Conservation (phyloP, 2,113 vertebrate species). For the Leucoraja erinaceus region DNA sequence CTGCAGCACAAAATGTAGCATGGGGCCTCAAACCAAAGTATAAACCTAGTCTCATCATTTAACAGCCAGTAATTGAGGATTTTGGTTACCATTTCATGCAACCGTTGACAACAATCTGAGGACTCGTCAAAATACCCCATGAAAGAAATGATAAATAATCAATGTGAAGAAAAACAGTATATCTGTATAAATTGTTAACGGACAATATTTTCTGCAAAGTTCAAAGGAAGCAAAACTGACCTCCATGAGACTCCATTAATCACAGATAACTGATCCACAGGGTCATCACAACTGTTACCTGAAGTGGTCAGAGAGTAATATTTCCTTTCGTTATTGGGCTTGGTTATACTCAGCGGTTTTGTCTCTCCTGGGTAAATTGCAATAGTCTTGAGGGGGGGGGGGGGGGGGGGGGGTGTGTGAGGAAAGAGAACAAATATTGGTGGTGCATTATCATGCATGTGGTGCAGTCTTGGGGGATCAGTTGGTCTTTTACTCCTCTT, state of each 20-base stretch:
- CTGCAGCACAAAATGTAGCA: neutral
- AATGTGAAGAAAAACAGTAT: neutral
- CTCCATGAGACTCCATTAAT: neutral
- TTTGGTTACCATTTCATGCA: neutral
- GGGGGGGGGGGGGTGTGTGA: neutral
- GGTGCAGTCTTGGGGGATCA: neutral
- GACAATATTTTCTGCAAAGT: neutral
- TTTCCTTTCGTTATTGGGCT: neutral
- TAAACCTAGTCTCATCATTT: neutral
- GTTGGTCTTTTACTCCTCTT: neutral
- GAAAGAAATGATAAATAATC: neutral
- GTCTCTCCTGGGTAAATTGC: neutral
- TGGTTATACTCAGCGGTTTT: neutral
- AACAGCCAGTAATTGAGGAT: neutral
- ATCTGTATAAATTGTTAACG: neutral
- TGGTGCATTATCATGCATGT: neutral
- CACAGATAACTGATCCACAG: neutral
- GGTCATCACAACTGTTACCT: neutral
- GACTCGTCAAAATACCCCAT: neutral
- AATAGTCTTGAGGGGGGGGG: neutral
- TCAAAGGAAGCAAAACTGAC: neutral
- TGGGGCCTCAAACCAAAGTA: neutral
- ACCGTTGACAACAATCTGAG: neutral
- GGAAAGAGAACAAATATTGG: neutral
- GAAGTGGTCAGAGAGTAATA: neutral